Evolutionary conservation across 2,797 vertebrate genomes (phyloP), one percentile per base, ranked within the genome.

Genomic region (Clarias fuscus): DNA sequence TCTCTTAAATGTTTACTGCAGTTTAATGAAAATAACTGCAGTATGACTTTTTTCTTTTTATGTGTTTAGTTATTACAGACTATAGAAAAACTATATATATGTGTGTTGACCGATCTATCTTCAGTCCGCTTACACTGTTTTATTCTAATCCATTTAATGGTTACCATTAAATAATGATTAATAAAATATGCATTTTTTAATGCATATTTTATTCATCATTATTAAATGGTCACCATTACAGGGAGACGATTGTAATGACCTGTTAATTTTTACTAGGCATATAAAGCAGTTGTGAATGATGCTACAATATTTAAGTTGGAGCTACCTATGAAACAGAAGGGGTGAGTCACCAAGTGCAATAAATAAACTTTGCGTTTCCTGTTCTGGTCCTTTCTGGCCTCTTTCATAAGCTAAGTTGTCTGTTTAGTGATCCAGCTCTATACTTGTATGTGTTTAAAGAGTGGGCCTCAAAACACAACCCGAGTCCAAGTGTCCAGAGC

Each of bases 241-340:
- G 4, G 58, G 14, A 61, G 2, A 11, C 14, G 8, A 40, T 62
- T 37, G 10, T 62, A 61, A 71, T 27, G 53, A 4, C 22, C 18
- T 88, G 33, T 75, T 80, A 37, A 18, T 27, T 15, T 89, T 56
- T 89, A 5, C 7, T 93, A 99, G 98, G 98, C 98, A 0, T 99
- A 99, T 92, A 99, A 99, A 95, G 98, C 98, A 73, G 98, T 99
- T 81, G 98, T 99, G 92, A 99, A 99, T 85, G 98, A 99, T 90
- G 98, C 98, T 92, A 99, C 98, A 14, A 99, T 99, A 95, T 99
- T 99, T 96, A 99, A 99, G 94, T 95, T 99, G 95, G 98, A 99
- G 92, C 96, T 99, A 88, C 98, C 98, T 71, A 89, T 98, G 96
- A 99, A 99, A 92, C 98, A 99, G 92, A 99, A 99, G 93, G 98